Conservation (phyloP, 1,140 invertebrate genomes). For the Lithobius niger region DNA sequence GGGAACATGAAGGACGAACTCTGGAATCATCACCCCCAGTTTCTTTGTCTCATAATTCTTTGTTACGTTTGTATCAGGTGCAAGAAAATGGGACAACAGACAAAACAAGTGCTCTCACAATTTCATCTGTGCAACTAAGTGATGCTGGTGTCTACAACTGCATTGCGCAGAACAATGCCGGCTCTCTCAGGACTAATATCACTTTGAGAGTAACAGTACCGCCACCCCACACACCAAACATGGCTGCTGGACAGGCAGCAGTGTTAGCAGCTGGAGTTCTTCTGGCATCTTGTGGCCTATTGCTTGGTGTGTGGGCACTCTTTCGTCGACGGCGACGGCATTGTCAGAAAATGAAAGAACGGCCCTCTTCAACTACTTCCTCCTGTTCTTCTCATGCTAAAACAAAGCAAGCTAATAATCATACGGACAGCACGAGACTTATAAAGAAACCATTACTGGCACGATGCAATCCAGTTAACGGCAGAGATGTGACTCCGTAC, state of each 20-base stretch:
- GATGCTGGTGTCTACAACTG: conserved; percentile 70
- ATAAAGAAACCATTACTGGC: background rate
- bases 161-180: conserved; percentile 65
- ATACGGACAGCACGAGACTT: background rate
- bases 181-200: conserved; percentile 55
- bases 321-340: background rate
- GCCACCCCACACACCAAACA: no score
- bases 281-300: background rate
- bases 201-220: conserved; percentile 44
- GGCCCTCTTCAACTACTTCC: no score
- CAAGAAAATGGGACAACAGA: conserved; percentile 43
- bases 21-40: conserved; percentile 27
- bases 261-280: background rate
- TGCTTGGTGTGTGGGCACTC: background rate
- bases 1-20: conserved; percentile 51
- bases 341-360: no score
- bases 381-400: no score
- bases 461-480: background rate
- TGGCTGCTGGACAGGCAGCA: background rate
- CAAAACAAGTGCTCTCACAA: conserved; percentile 57
- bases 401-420: background rate
- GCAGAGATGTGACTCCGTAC: background rate
- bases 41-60: conserved; percentile 25
- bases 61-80: conserved; percentile 12
- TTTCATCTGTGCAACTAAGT: conserved; percentile 53